These are phyloP conservation scores for Lepidurus apus DNA, from an alignment of 1,140 invertebrate genomes.

Conservation along the genomic window DNA sequence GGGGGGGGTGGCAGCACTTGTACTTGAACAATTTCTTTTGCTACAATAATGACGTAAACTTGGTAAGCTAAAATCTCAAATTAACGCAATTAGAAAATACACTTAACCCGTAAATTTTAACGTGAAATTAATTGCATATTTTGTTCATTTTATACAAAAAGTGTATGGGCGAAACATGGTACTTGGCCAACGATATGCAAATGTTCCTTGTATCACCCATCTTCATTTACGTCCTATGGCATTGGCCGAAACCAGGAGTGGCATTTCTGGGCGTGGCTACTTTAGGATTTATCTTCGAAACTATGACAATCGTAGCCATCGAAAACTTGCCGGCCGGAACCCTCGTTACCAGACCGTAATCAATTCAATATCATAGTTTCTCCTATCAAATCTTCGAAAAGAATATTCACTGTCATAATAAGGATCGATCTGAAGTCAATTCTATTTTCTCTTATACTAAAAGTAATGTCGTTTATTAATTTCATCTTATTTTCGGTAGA, in stretches of 20 bases:
- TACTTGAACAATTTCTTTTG: constrained; percentile 27
- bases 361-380: constrained; percentile 33
- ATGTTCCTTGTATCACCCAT: constrained; percentile 67
- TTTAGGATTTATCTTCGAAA: constrained; percentile 34
- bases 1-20: constrained; percentile 32
- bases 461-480: neutral
- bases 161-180: constrained; percentile 80
- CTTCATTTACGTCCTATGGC: constrained; percentile 57
- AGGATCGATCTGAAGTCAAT: too few relatives aligned
- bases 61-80: neutral
- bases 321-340: constrained; percentile 29
- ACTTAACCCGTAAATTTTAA: neutral
- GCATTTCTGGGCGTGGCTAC: constrained; percentile 34
- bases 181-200: constrained; percentile 73
- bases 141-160: constrained; percentile 41
- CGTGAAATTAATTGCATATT: neutral
- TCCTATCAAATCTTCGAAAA: neutral
- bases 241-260: constrained; percentile 35
- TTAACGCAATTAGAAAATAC: neutral
- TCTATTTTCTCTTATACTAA: too few relatives aligned
- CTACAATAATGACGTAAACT: neutral
- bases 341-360: constrained; percentile 30
- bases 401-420: neutral
- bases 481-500: neutral
- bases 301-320: constrained; percentile 33